phyloP scores from a whole-genome alignment of 2,113 vertebrate species.

The Xiphorhynchus elegans region DNA sequence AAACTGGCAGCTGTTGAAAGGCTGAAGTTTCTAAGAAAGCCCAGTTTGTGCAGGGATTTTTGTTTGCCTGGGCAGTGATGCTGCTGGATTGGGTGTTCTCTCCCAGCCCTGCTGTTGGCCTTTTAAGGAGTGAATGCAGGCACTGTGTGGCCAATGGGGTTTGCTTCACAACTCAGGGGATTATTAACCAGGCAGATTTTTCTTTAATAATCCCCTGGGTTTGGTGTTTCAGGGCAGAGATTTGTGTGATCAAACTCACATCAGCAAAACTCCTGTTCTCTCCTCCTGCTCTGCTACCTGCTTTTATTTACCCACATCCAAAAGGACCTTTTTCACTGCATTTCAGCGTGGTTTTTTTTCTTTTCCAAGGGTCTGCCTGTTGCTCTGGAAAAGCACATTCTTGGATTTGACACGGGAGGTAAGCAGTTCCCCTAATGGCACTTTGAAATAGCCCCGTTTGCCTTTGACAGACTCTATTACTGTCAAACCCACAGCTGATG shows the following conservation, averaged over 20 bases:
- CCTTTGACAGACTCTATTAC: background rate
- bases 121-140: constrained; percentile 49
- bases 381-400: constrained; percentile 90
- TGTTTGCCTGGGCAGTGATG: background rate
- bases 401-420: constrained; percentile 99
- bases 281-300: background rate
- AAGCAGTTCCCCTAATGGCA: constrained; percentile 44
- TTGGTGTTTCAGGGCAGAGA: background rate
- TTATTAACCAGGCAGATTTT: background rate
- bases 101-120: background rate
- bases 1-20: background rate
- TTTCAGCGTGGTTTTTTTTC: background rate
- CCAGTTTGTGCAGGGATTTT: background rate
- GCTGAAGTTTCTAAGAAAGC: background rate
- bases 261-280: background rate
- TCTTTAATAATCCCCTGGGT: background rate
- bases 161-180: background rate
- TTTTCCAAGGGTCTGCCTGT: constrained; percentile 88
- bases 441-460: background rate
- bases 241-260: background rate
- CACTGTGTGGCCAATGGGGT: background rate
- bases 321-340: background rate
- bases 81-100: background rate
- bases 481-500: background rate
- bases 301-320: background rate